Evolutionary conservation across 2,113 vertebrate species (phyloP), one percentile per base, ranked within the genome.

Genomic region (Zapus hudsonius): DNA sequence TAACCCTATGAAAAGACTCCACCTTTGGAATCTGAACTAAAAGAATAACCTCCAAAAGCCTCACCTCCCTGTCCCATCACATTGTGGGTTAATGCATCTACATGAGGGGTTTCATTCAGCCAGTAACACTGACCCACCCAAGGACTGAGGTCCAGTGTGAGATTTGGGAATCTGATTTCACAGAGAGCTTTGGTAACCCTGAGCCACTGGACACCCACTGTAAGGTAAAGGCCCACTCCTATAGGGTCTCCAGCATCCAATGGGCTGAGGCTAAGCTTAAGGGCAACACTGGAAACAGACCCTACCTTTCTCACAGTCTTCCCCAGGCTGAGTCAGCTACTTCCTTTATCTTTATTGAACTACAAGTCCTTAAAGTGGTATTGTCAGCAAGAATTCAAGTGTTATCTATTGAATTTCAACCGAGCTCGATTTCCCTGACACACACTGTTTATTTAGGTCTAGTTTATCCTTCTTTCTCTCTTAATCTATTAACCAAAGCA

Each of bases 331-430:
- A 69, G 33, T 69, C 72, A 72, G 61, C 55, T 52, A 70, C 59
- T 59, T 87, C 73, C 31, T 94, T 29, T 25, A 75, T 38, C 22
- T 63, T 90, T 96, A 96, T 80, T 89, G 95, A 95, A 87, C 76
- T 59, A 59, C 59, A 84, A 38, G 78, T 94, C 87, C 93, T 95
- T 86, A 84, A 84, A 91, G 73, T 78, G 92, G 91, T 82, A 40
- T 93, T 74, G 67, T 95, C 92, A 94, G 89, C 84, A 87, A 92
- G 94, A 95, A 94, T 92, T 92, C n/a, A 81, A 96, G 84, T 87
- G 47, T 7, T 84, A 75, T 59, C 91, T 92, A 84, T 92, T 89
- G 67, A 92, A 93, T 96, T 87, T 74, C 69, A 92, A n/a, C 52
- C 76, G 64, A 57, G 76, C 57, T 95, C 81, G 47, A 87, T 93